A percentile compares a stretch with the other conserved stretches of the same genome.
Conservation (phyloP, 2,113 vertebrate species). For the Odocoileus virginianus region DNA sequence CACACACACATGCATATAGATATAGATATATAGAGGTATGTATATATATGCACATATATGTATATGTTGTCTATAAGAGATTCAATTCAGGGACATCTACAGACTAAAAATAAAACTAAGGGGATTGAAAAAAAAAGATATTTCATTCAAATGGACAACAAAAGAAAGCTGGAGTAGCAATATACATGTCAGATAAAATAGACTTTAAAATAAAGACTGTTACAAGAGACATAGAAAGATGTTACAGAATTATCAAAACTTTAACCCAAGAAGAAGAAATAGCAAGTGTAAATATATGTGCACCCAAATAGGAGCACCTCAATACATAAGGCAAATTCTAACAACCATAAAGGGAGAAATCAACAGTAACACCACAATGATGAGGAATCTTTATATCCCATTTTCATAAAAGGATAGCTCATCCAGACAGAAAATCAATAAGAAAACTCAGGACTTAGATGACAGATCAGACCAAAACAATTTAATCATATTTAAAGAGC, state of each 20-base stretch:
- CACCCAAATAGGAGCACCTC: not conserved
- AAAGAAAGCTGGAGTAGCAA: not conserved
- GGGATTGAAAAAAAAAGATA: not conserved
- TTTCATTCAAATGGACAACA: not conserved
- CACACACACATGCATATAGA: not conserved
- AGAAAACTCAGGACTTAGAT: not conserved
- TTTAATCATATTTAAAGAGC: not conserved
- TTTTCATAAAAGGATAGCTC: not conserved
- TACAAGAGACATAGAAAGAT: not conserved
- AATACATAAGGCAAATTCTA: not conserved
- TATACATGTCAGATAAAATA: not conserved
- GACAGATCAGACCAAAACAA: not conserved
- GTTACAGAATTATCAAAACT: not conserved
- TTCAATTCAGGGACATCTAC: not conserved
- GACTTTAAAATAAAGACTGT: not conserved
- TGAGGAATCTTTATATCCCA: not conserved
- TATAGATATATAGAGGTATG: not conserved
- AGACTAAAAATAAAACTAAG: not conserved
- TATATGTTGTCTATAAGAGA: not conserved
- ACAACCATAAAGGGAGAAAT: not conserved
- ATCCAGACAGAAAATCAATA: not conserved
- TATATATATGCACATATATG: not conserved
- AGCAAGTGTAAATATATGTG: not conserved
- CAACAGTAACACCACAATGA: not conserved
- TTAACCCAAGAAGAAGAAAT: not conserved